Evolutionary conservation across 2,113 vertebrate genomes (phyloP).

Genomic region (Semnornis frantzii): DNA sequence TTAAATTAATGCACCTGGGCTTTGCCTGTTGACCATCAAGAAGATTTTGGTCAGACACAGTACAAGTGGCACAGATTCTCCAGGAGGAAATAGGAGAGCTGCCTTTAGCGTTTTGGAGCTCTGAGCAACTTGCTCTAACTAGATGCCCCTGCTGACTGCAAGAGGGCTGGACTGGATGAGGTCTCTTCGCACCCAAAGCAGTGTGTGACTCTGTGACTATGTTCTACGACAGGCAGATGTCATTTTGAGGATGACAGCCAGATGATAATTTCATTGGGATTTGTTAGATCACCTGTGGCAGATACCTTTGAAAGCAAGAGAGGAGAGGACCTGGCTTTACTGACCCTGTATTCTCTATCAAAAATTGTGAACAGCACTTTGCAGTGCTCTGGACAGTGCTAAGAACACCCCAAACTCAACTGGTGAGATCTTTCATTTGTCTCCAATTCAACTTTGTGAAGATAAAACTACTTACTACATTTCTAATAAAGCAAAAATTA

Average conservation of each 20-base stretch:
- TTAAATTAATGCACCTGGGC: accelerated
- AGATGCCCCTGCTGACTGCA: too few species aligned
- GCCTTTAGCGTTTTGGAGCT: too few species aligned
- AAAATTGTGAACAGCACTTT: background rate
- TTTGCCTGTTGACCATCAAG: background rate
- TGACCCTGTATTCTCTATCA: background rate
- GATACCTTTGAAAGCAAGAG: background rate
- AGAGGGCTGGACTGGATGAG: too few species aligned
- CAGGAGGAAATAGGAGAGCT: too few species aligned
- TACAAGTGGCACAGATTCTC: background rate
- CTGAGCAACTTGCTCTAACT: too few species aligned
- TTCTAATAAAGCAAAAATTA: background rate
- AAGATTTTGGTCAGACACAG: background rate
- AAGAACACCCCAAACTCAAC: background rate
- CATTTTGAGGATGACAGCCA: background rate
- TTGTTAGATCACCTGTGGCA: background rate
- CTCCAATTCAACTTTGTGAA: background rate
- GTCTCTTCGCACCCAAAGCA: too few species aligned
- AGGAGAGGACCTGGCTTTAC: background rate
- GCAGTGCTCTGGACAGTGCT: background rate
- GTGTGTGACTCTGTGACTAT: too few species aligned
- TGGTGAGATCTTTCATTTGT: background rate
- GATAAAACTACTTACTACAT: background rate
- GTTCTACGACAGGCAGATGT: too few species aligned
- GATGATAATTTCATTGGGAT: too few species aligned